A percentile compares a stretch with the other conserved stretches of the same genome.
Evolutionary conservation across 2,113 vertebrate species (phyloP).

Genomic region (Meriones unguiculatus): DNA sequence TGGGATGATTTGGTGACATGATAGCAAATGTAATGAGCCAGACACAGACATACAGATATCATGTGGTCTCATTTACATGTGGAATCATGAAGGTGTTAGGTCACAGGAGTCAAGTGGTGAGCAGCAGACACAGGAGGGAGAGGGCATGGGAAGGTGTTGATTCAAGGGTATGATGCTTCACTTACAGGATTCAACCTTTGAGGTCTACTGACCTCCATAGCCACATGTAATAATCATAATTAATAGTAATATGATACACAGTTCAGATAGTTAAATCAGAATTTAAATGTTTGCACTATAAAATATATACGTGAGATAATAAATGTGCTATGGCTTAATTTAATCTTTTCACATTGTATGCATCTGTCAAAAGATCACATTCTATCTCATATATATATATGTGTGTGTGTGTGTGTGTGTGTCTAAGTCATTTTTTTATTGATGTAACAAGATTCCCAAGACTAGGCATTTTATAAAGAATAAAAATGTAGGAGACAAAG

Average conservation of each 20-base stretch:
- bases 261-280: background rate
- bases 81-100: background rate
- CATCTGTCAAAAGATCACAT: background rate
- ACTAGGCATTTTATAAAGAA: background rate
- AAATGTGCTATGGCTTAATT: background rate
- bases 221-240: background rate
- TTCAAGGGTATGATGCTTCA: background rate
- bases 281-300: background rate
- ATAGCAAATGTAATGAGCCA: background rate
- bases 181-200: background rate
- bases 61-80: background rate
- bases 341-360: background rate
- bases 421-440: background rate
- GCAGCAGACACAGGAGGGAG: no score
- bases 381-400: background rate
- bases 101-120: background rate
- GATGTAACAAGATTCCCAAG: background rate
- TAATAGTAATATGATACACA: background rate
- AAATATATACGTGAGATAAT: background rate
- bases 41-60: background rate
- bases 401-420: no score
- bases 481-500: background rate
- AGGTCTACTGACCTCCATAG: background rate
- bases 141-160: background rate
- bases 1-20: background rate